phyloP scores from a whole-genome alignment of 2,113 vertebrate species.

The rabbit (Oryctolagus cuniculus) region DNA sequence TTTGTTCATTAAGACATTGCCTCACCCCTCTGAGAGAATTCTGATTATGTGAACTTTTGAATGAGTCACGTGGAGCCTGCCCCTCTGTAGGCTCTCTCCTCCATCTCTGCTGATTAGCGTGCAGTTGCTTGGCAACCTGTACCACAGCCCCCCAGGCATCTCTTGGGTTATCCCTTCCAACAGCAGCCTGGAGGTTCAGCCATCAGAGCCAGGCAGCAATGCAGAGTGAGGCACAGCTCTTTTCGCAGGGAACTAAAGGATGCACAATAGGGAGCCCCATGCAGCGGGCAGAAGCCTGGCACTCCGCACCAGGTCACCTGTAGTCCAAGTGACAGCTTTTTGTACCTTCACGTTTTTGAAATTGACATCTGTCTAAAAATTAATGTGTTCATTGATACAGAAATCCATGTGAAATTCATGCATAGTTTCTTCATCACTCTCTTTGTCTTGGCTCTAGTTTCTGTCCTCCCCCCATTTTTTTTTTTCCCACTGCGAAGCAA shows the following conservation, averaged over 20 bases:
- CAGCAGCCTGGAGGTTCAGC: neutral
- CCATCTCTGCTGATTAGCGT: neutral
- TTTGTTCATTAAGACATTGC: too few species aligned
- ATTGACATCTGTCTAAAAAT: constrained; percentile 4
- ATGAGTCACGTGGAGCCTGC: neutral
- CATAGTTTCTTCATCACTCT: neutral
- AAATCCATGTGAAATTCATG: neutral
- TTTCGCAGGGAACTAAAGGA: neutral
- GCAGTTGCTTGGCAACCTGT: neutral
- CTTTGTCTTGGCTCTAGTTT: neutral
- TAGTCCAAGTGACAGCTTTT: neutral
- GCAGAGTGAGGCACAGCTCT: neutral
- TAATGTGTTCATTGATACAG: neutral
- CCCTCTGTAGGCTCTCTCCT: neutral
- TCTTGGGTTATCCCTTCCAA: neutral
- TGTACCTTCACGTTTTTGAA: neutral
- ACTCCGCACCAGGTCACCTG: neutral
- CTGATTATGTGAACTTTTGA: neutral
- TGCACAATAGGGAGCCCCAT: neutral
- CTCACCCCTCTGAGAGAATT: neutral
- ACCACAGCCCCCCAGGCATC: neutral
- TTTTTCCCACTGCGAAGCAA: neutral
- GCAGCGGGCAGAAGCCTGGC: too few species aligned
- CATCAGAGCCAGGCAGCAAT: too few species aligned
- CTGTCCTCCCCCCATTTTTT: neutral